phyloP scores from a whole-genome alignment of 2,888 invertebrate species.

The Ariolimax columbianus region DNA sequence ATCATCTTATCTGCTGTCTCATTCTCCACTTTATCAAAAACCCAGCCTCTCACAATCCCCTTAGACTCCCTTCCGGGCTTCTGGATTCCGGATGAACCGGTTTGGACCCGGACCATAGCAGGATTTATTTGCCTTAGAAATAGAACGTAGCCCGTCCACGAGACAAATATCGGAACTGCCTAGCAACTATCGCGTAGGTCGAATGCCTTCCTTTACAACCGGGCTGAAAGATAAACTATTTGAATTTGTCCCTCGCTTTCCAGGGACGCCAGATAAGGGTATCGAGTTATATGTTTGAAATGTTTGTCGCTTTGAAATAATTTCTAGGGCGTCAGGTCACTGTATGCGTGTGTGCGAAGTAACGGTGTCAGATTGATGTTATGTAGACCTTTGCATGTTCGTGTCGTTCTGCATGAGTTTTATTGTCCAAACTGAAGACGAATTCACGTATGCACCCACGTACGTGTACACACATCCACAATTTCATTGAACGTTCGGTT shows the following conservation, averaged over 20 bases:
- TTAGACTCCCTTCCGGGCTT: neutral
- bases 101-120: neutral
- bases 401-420: too few species aligned
- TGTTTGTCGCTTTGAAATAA: neutral
- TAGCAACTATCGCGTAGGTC: slow-evolving; percentile 4
- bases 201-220: slow-evolving; percentile 2
- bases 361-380: neutral
- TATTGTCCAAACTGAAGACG: too few species aligned
- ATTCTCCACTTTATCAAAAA: neutral
- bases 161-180: slow-evolving; percentile 23
- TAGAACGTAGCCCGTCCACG: neutral
- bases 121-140: neutral
- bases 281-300: neutral
- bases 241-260: neutral
- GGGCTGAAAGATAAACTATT: neutral
- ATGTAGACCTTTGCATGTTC: neutral
- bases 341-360: neutral
- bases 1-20: neutral
- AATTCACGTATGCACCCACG: too few species aligned
- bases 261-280: neutral
- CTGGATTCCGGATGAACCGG: slow-evolving; percentile 12
- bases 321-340: neutral
- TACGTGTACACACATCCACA: too few species aligned
- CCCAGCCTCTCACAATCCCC: neutral
- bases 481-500: too few species aligned